Evolutionary conservation across 92 coral and sea anemone species (phyloP).

Genomic region (Phenganax stokvisi): DNA sequence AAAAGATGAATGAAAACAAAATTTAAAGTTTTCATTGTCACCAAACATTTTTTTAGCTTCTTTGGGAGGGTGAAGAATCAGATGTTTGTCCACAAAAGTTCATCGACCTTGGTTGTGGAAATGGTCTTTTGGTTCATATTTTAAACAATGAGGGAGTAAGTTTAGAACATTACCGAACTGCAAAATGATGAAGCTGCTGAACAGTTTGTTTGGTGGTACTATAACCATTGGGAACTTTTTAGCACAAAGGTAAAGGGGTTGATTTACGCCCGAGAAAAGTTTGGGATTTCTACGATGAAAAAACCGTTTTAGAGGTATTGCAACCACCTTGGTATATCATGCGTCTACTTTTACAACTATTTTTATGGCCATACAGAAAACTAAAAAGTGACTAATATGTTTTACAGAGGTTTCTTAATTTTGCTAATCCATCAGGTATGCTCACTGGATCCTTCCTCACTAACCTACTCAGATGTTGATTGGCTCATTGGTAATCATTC

Average conservation of each 20-base stretch:
- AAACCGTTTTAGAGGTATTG: constrained; percentile 64
- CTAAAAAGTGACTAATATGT: no score
- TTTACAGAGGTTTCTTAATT: no score
- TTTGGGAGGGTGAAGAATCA: constrained; percentile 70
- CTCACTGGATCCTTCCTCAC: constrained; percentile 74
- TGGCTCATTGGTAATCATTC: constrained; percentile 99
- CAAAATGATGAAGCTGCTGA: not conserved
- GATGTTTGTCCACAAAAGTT: constrained; percentile 60
- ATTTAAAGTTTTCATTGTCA: not conserved
- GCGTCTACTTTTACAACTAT: not conserved
- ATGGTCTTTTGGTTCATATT: constrained; percentile 86
- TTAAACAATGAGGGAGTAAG: constrained; percentile 81
- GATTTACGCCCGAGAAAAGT: constrained; percentile 89
- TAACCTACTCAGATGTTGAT: constrained; percentile 70
- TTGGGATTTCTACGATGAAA: constrained; percentile 76
- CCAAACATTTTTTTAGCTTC: constrained; percentile 43
- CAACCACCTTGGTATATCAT: not conserved
- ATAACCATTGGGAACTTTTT: not conserved
- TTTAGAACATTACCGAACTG: not conserved
- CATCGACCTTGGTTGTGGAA: constrained; percentile 96
- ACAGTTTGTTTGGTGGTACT: no score
- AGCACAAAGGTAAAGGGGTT: constrained; percentile 88
- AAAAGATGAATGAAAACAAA: not conserved
- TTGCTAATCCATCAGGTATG: constrained; percentile 52
- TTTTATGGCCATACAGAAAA: not conserved